Percentiles rank a stretch among this genome's conserved stretches.
Conservation (phyloP, 2,113 vertebrate species). For the Anthoscopus minutus region DNA sequence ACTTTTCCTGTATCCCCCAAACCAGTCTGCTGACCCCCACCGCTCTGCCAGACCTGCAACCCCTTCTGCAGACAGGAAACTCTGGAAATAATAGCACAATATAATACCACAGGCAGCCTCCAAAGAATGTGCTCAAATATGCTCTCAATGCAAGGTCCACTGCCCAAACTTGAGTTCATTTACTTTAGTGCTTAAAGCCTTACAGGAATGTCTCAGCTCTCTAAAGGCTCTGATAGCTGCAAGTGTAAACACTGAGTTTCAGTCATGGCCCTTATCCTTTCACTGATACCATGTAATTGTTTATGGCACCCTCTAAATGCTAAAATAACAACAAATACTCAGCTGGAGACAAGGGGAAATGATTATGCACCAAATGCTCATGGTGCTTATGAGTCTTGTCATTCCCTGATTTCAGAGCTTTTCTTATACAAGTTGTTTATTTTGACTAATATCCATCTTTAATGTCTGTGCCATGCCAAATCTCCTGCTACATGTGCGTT, state of each 20-base stretch:
- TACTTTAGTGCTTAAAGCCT: slow-evolving; percentile 5
- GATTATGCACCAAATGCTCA: neutral
- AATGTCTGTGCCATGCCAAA: neutral
- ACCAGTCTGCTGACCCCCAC: neutral
- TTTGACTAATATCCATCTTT: neutral
- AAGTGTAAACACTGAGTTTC: neutral
- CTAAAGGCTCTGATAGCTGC: neutral
- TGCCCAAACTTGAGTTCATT: slow-evolving; percentile 3
- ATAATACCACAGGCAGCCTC: neutral
- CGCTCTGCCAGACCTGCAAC: neutral
- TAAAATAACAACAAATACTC: neutral
- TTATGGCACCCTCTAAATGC: neutral
- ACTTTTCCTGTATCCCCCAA: neutral
- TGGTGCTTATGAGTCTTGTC: neutral
- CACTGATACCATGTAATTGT: neutral
- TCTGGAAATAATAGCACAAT: neutral
- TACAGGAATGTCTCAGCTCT: neutral
- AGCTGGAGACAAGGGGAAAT: neutral
- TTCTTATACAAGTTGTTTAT: neutral
- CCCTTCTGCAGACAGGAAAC: neutral
- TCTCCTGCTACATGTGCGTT: neutral
- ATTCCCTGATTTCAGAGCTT: neutral
- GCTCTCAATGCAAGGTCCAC: neutral
- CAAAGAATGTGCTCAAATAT: neutral
- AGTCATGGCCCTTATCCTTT: neutral